Conservation (phyloP, 2,797 vertebrate genomes). For the Enteromius mattozi region DNA sequence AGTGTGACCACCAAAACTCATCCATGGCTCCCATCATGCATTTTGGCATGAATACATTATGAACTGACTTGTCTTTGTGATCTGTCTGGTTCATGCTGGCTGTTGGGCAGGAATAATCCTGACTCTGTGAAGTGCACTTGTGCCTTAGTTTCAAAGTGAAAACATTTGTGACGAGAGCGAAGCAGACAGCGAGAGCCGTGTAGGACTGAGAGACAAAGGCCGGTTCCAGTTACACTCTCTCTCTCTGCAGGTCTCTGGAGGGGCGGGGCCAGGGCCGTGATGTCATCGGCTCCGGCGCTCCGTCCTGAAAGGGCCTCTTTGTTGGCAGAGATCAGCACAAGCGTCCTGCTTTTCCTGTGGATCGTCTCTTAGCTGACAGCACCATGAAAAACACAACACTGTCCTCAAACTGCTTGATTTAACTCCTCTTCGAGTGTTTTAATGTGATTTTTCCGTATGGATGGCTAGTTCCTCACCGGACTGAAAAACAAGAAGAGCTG, state of each 20-base stretch:
- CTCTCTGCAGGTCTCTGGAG: slow-evolving; percentile 58
- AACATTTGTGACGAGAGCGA: slow-evolving; percentile 68
- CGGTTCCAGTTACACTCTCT: slow-evolving; percentile 40
- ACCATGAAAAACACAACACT: slow-evolving; percentile 70
- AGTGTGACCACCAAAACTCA: no score
- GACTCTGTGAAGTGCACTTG: slow-evolving; percentile 56
- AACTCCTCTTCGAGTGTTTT: not conserved
- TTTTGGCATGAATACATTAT: no score
- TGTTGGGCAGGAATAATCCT: not conserved
- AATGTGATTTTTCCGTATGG: slow-evolving; percentile 31
- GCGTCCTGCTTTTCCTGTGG: slow-evolving; percentile 74
- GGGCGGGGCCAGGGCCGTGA: slow-evolving; percentile 85
- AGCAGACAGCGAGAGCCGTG: slow-evolving; percentile 32
- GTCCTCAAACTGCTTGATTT: slow-evolving; percentile 31
- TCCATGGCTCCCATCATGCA: no score
- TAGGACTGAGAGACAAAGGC: slow-evolving; percentile 64
- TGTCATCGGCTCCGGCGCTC: slow-evolving; percentile 86
- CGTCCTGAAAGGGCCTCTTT: slow-evolving; percentile 92
- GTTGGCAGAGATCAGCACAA: slow-evolving; percentile 86
- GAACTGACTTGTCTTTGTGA: no score
- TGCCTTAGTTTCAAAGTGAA: slow-evolving; percentile 69
- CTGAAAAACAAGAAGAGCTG: slow-evolving; percentile 61
- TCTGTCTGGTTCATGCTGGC: no score
- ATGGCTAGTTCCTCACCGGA: slow-evolving; percentile 38
- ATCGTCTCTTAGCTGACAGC: slow-evolving; percentile 67